Conservation (phyloP, 2,113 vertebrate genomes). For the Proteles cristata region DNA sequence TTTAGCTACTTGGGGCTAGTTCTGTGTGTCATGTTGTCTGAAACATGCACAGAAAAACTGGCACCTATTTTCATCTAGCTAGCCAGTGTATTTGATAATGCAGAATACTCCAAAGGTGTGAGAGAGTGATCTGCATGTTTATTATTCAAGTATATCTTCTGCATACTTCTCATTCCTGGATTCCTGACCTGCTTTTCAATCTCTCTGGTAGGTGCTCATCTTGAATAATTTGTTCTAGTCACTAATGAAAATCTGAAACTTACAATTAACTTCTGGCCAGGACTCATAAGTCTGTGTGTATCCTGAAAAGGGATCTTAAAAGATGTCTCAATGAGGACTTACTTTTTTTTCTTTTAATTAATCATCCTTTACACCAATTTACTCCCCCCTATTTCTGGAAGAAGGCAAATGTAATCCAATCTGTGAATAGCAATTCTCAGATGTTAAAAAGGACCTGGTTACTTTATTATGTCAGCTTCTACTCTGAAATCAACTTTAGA, state of each 20-base stretch:
- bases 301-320: neutral
- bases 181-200: conserved; percentile 48
- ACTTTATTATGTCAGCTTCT: conserved; percentile 45
- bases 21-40: neutral
- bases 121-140: neutral
- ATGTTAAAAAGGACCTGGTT: conserved; percentile 27
- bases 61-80: neutral
- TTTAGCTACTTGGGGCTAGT: neutral
- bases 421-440: neutral
- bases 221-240: conserved; percentile 57
- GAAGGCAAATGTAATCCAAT: neutral
- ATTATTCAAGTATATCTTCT: neutral
- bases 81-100: neutral
- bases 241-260: conserved; percentile 26
- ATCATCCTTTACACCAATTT: neutral
- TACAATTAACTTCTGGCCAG: neutral
- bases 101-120: neutral
- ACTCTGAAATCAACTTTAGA: conserved; percentile 51
- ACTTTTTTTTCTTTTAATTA: neutral
- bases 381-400: neutral
- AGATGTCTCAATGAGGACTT: neutral
- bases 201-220: neutral
- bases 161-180: neutral
- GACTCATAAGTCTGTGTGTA: neutral
- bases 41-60: neutral